Conservation (phyloP, 2,888 invertebrate species). For the Lasioglossum figueresi region DNA sequence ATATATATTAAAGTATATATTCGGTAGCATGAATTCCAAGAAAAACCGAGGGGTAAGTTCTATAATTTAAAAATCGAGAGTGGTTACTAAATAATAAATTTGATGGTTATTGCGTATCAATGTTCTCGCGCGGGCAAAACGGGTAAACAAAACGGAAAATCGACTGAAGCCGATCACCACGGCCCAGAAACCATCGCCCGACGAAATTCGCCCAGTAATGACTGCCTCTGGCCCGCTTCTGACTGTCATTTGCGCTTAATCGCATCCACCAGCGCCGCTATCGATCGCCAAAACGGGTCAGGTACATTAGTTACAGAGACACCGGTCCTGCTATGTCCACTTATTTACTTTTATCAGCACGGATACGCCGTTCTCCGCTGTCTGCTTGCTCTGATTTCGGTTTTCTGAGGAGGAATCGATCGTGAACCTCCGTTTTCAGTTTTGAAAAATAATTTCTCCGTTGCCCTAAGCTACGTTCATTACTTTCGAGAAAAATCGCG, state of each 20-base stretch:
- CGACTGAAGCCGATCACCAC: background rate
- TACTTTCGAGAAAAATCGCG: background rate
- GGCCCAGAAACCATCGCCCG: background rate
- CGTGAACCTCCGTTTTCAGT: background rate
- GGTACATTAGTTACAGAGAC: conserved; percentile 62
- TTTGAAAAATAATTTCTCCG: background rate
- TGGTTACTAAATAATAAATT: background rate
- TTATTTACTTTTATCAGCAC: conserved; percentile 27
- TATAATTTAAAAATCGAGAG: no score
- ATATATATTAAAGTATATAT: no score
- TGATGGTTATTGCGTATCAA: background rate
- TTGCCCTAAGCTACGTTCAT: no score
- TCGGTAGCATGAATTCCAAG: no score
- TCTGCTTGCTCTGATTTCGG: background rate
- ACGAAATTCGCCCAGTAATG: conserved; percentile 54
- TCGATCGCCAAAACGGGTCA: conserved; percentile 65
- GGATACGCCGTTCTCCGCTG: background rate
- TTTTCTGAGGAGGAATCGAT: background rate
- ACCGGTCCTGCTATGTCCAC: conserved; percentile 29
- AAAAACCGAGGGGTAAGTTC: no score
- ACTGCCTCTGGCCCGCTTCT: conserved; percentile 48
- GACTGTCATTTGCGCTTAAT: conserved; percentile 67
- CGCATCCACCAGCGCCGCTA: conserved; percentile 59
- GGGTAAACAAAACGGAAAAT: background rate
- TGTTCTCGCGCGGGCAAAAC: background rate